Evolutionary conservation across 2,888 invertebrate genomes (phyloP), one percentile per base, ranked within the genome.

Genomic region (Sinodicranocentrus sp.): DNA sequence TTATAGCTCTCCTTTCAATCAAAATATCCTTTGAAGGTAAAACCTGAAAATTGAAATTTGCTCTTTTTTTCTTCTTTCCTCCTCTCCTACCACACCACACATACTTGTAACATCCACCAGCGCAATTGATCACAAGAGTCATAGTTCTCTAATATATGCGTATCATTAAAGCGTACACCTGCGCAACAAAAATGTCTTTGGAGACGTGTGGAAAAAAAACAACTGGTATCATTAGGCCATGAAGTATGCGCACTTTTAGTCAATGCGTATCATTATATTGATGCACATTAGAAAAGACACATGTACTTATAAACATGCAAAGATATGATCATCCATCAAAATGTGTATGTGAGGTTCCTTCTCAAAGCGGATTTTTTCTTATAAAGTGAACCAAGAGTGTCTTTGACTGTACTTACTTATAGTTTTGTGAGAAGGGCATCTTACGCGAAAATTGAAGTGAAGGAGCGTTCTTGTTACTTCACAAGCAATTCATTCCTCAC

Each of bases 1-100:
- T 77, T 63, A 63, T 78, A 33, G 71, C 59, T 68, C 68, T 63
- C 63, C 72, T 80, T 80, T 80, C 79, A 80, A 80, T 80, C 79
- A 80, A 71, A 80, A 25, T 43, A 26, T 43, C 65, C 79, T 80
- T 80, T 63, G 65, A 80, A 80, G 79, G 72, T 65, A 72, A 80
- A 80, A 72, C 63, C 54, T 72, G 79, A 80, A 78, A 78, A 78
- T 78, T 70, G 61, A 78, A 78, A 78, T 59, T 68, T 67, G 65
- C 28, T 61, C 57, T 57, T 57, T 67, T 48, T 5, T 48, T 48
- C 48, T 17, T 48, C 17, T 3, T 48, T 33, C 10, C 10, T 3
- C 33, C 33, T 33, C 5, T 33, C 5, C 33, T n/a, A n/a, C n/a
- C n/a, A n/a, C n/a, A n/a, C n/a, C n/a, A n/a, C n/a, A 17, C 19